Percentiles rank a stretch among this genome's conserved stretches.
Conservation (phyloP, 2,888 invertebrate species). For the Troglohyphantes excavatus region DNA sequence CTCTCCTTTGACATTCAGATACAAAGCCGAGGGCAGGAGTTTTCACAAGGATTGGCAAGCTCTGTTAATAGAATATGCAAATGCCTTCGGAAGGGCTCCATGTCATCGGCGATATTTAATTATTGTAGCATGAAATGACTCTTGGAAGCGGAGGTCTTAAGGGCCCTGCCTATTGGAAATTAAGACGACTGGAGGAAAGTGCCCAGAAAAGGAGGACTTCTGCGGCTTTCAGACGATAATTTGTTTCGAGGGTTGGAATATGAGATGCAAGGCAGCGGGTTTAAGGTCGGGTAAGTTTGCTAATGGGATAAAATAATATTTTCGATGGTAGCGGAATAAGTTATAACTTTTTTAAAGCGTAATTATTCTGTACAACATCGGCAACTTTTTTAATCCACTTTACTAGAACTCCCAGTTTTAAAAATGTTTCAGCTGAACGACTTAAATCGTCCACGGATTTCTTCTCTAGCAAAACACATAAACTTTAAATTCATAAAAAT, state of each 20-base stretch:
- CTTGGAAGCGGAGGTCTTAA: not conserved
- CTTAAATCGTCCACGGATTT: no score
- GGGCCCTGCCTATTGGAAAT: slow-evolving; percentile 29
- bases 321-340: no score
- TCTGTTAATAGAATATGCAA: slow-evolving; percentile 63
- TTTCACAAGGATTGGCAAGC: slow-evolving; percentile 9
- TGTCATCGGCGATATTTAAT: slow-evolving; percentile 65
- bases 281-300: no score
- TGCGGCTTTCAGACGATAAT: slow-evolving; percentile 7
- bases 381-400: no score
- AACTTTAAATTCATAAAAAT: no score
- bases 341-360: no score
- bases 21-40: slow-evolving; percentile 13
- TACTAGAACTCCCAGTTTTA: no score
- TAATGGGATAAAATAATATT: no score
- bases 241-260: slow-evolving; percentile 19
- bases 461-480: no score
- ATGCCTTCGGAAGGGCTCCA: slow-evolving; percentile 23
- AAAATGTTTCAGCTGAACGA: no score
- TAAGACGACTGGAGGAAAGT: slow-evolving; percentile 43
- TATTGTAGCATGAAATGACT: slow-evolving; percentile 54
- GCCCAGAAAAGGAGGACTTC: not conserved
- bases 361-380: no score
- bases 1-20: slow-evolving; percentile 32
- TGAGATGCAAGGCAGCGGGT: no score